Evolutionary conservation across 2,888 invertebrate species (phyloP).

Genomic region (Leucoma salicis): DNA sequence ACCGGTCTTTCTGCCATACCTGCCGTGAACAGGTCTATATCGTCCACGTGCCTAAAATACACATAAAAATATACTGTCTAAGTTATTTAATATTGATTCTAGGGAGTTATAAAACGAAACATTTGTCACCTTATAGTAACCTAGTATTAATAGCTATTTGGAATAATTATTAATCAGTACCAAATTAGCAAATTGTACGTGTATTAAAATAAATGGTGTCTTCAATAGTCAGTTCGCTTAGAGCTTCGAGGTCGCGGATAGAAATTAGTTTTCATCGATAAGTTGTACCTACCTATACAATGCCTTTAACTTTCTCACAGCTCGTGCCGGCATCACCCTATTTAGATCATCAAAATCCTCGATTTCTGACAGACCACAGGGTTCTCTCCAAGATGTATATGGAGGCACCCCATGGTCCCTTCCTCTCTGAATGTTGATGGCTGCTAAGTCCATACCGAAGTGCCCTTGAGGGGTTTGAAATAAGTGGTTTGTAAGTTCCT

Average conservation of each 20-base stretch:
- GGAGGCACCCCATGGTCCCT: slow-evolving; percentile 93
- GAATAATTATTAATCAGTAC: no score
- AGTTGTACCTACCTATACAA: slow-evolving; percentile 76
- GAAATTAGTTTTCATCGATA: no score
- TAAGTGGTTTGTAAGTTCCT: slow-evolving; percentile 91
- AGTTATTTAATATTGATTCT: no score
- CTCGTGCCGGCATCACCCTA: slow-evolving; percentile 84
- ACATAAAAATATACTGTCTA: not conserved
- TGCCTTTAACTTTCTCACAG: slow-evolving; percentile 83
- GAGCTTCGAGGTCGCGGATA: no score
- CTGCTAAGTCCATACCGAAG: slow-evolving; percentile 93
- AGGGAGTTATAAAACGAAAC: no score
- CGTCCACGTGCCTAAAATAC: slow-evolving; percentile 84
- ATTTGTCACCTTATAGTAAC: no score
- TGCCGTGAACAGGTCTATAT: slow-evolving; percentile 92
- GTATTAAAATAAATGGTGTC: no score
- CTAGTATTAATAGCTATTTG: no score
- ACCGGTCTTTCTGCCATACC: slow-evolving; percentile 92
- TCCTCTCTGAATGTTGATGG: slow-evolving; percentile 92
- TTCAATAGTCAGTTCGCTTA: no score
- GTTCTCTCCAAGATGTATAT: slow-evolving; percentile 90
- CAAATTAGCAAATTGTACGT: no score
- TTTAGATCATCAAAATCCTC: slow-evolving; percentile 87
- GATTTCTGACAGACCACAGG: slow-evolving; percentile 87
- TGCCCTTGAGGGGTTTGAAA: slow-evolving; percentile 87